A percentile compares a stretch with the other conserved stretches of the same genome.
Evolutionary conservation across 2,113 vertebrate genomes (phyloP).

Genomic region (Ailurus styani): DNA sequence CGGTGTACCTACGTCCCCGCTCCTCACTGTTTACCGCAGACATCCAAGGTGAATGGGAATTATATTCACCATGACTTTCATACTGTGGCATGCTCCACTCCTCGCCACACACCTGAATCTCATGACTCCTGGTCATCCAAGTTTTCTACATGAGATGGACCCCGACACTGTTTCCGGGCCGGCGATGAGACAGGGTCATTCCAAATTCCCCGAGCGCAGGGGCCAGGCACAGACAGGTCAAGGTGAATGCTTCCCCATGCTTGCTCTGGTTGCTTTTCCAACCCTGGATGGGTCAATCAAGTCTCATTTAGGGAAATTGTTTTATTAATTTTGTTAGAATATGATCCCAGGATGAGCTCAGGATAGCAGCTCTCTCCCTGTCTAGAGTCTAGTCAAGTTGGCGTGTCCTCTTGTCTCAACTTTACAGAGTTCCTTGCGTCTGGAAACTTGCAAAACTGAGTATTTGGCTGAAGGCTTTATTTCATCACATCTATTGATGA

Average conservation of each 20-base stretch:
- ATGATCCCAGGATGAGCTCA: not conserved
- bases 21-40: not conserved
- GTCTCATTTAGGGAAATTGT: not conserved
- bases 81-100: not conserved
- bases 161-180: not conserved
- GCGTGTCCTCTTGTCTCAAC: not conserved
- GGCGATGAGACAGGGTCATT: not conserved
- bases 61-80: fast-evolving
- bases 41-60: not conserved
- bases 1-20: not conserved
- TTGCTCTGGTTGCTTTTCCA: not conserved
- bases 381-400: too few species aligned
- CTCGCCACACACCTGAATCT: not conserved
- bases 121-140: not conserved
- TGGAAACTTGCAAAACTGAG: constrained; percentile 57
- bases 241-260: not conserved
- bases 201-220: not conserved
- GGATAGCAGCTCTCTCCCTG: fast-evolving
- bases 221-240: not conserved
- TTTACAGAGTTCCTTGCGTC: fast-evolving
- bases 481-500: constrained; percentile 68
- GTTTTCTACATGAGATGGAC: not conserved
- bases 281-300: fast-evolving
- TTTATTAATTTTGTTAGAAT: not conserved
- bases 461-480: constrained; percentile 69